Evolutionary conservation across 2,113 vertebrate species (phyloP).

Genomic region (Synodontis membranacea): DNA sequence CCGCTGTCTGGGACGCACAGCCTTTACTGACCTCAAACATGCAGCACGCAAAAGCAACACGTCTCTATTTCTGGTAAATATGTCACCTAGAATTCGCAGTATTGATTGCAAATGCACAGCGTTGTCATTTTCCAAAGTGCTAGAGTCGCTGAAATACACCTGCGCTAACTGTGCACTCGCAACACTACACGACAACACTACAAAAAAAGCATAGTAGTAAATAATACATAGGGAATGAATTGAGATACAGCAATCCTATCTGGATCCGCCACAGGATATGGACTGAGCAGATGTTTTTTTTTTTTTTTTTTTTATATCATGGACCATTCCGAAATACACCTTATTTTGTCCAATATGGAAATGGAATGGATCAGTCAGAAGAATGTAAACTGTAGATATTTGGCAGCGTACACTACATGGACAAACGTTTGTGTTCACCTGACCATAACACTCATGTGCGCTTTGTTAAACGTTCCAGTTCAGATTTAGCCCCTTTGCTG

Average conservation of each 20-base stretch:
- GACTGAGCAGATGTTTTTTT: background rate
- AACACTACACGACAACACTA: background rate
- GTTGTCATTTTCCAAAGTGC: too few relatives aligned
- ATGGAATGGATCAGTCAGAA: too few relatives aligned
- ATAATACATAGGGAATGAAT: background rate
- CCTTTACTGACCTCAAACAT: slow-evolving; percentile 87
- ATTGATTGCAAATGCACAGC: background rate
- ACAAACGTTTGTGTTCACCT: too few relatives aligned
- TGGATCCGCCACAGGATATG: background rate
- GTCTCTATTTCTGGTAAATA: slow-evolving; percentile 87
- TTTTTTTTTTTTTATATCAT: background rate
- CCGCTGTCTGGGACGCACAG: slow-evolving; percentile 80
- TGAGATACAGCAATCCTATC: background rate
- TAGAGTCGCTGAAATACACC: background rate
- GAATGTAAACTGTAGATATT: too few relatives aligned
- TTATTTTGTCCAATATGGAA: too few relatives aligned
- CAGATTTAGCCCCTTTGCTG: too few relatives aligned
- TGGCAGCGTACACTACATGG: too few relatives aligned
- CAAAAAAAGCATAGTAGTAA: background rate
- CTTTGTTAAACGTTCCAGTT: too few relatives aligned
- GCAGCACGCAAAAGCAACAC: slow-evolving; percentile 74
- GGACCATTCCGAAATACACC: background rate
- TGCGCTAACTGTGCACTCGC: background rate
- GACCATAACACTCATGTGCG: too few relatives aligned
- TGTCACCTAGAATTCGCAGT: background rate